Evolutionary conservation across 1,140 invertebrate genomes (phyloP), one percentile per base, ranked within the genome.

Genomic region (Drosophila sproati): DNA sequence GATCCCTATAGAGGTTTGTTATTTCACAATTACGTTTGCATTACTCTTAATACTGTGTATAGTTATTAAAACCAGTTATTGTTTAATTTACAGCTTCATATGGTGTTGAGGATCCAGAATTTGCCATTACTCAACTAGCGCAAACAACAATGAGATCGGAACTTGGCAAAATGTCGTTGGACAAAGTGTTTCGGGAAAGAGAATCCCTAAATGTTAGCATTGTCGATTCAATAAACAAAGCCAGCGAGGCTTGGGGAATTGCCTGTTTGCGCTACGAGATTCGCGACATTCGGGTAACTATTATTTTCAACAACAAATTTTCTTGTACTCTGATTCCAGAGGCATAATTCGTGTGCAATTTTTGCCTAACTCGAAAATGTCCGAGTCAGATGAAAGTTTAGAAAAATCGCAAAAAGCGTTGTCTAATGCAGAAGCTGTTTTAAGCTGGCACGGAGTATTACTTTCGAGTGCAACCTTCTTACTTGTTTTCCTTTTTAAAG

Each of bases 81-180:
- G 39, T 82, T 66, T 68, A 32, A 56, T 55, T 39, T 10, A 70
- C 74, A 94, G 97, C 98, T 55, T 99, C 98, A 72, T 99, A 99
- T 94, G 99, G 99, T 35, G 98, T 99, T 31, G 98, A 99, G 94
- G 99, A 99, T 94, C 98, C 98, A 12, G 98, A 99, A 93, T 99
- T 99, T 95, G 99, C 99, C 3, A 98, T 99, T 61, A 99, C 98
- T 45, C 99, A 99, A 93, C 94, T 99, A 45, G 99, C 99, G 0
- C 99, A 99, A 94, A 99, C 99, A 0, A 99, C 99, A 7, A 99
- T 99, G 99, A 96, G 97, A 92, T 99, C 98, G 4, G 99, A 99
- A 93, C 94, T 99, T 34, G 99, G 99, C 73, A 99, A 99, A 95
- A 99, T 99, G 92, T 95, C 96, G n/a, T 93, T 99, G 73, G 99